Conservation (phyloP, 2,888 invertebrate genomes). For the Leucophora obtusa region DNA sequence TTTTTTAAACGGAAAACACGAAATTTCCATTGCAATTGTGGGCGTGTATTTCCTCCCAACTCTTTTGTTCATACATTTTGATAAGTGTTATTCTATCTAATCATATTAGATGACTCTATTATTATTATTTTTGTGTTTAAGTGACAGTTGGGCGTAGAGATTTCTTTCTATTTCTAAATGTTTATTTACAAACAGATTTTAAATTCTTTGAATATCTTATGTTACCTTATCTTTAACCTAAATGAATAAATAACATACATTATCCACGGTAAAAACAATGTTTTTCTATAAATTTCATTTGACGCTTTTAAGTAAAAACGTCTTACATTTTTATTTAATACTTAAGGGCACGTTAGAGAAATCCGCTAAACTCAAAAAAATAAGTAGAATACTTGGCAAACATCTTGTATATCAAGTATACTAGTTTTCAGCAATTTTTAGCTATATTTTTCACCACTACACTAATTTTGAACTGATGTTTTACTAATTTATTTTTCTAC, state of each 20-base stretch:
- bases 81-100: constrained; percentile 62
- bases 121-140: constrained; percentile 46
- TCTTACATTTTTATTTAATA: too few relatives aligned
- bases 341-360: background rate
- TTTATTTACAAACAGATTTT: constrained; percentile 41
- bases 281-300: too few relatives aligned
- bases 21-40: constrained; percentile 63
- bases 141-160: constrained; percentile 17
- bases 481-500: too few relatives aligned
- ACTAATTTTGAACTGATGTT: too few relatives aligned
- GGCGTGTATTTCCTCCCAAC: constrained; percentile 67
- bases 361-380: too few relatives aligned
- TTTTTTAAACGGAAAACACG: constrained; percentile 60
- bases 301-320: background rate
- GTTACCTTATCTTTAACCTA: background rate
- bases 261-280: background rate
- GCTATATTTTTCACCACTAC: too few relatives aligned
- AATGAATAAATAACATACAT: background rate
- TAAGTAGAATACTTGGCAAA: too few relatives aligned
- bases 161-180: constrained; percentile 28
- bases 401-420: too few relatives aligned
- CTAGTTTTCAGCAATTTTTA: too few relatives aligned
- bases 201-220: constrained; percentile 31
- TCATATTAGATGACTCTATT: constrained; percentile 65
- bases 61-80: constrained; percentile 64